Evolutionary conservation across 2,888 invertebrate genomes (phyloP), one percentile per base, ranked within the genome.

Genomic region (Piscicola geometra): DNA sequence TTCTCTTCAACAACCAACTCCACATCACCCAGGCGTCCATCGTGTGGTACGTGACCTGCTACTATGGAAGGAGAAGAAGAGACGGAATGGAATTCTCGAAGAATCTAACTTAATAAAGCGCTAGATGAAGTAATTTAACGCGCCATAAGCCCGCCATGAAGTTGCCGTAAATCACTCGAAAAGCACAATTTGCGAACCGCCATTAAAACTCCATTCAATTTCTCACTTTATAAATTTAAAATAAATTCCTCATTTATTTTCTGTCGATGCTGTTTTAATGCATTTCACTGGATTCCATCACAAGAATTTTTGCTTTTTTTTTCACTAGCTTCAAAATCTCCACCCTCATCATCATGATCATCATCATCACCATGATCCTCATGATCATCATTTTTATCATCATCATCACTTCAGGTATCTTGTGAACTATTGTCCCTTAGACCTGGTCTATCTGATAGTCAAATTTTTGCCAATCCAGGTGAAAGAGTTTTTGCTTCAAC

Each of bases 381-480:
- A 32, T 69, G 12, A 68, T 5, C 21, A 33, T 33, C 47, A 30
- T 21, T 36, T n/a, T 36, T 41, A 41, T 36, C 71, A 33, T 71
- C 71, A 12, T 71, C 41, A 5, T 41, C 41, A 87, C 86, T 52
- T 33, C 85, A 96, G 96, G 97, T 99, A 99, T 85, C 87, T 94
- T 75, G 92, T 99, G 79, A 99, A 98, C 88, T 99, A 99, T 88
- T 96, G 94, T 33, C 99, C 99, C 0, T 94, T 98, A 85, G 99
- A 99, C 86, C 89, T 98, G 80, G 94, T 95, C 12, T 98, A 97
- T 87, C 98, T 97, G 87, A 88, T 96, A 78, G 92, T 91, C 36
- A 97, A 96, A 87, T 94, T 98, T 86, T 87, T 96, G 79, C 97
- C 97, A 0, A 89, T 96, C 2, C 96, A 97, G 87, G 88, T 97